Conservation (phyloP, 2,113 vertebrate genomes). For the Bos taurus region ARS-UCD2.0 NC_037355.1:4344001-4344500, state of each 20-base stretch:
- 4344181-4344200: not conserved
- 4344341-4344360: not conserved
- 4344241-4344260: not conserved
- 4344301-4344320: not conserved
- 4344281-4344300: not conserved
- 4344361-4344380: not conserved
- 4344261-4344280: not conserved
- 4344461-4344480: not conserved
- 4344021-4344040: not conserved
- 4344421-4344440: not conserved
- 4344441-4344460: not conserved
- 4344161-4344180: not conserved
- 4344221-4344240: not conserved
- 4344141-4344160: not conserved
- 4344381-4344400: not conserved
- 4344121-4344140: not conserved
- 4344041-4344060: not conserved
- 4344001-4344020: not conserved
- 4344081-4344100: not conserved
- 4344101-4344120: not conserved
- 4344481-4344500: not conserved
- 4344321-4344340: not conserved
- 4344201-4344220: not conserved
- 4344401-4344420: not conserved
- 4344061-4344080: not conserved